Percentiles rank a stretch among this genome's conserved stretches.
Conservation (phyloP, 2,888 invertebrate species). For the Chrysomela aeneicollis region DNA sequence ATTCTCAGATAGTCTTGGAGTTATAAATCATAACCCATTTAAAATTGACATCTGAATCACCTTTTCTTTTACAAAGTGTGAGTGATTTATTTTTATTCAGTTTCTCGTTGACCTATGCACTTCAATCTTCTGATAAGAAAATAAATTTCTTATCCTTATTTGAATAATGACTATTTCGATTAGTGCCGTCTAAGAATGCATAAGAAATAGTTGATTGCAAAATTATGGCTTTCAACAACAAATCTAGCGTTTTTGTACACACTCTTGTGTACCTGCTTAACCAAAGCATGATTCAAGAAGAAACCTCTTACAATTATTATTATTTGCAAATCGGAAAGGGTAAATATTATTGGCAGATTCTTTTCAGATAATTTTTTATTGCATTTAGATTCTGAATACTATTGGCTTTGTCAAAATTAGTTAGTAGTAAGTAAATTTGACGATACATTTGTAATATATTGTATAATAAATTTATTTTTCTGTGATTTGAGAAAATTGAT, state of each 20-base stretch:
- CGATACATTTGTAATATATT: no score
- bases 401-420: no score
- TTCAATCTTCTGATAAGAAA: constrained; percentile 11
- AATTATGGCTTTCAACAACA: constrained; percentile 49
- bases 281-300: constrained; percentile 53
- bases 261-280: constrained; percentile 55
- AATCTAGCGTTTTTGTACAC: constrained; percentile 52
- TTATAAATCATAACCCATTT: no score
- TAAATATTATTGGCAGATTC: constrained; percentile 44
- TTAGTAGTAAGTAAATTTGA: no score
- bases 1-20: no score
- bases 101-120: constrained; percentile 12
- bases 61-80: no score
- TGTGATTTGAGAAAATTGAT: no score
- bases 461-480: no score
- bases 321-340: constrained; percentile 59
- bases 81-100: no score
- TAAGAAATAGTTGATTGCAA: constrained; percentile 6
- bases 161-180: background rate
- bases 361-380: no score
- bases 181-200: constrained; percentile 14
- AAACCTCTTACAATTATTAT: constrained; percentile 58
- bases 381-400: no score
- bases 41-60: no score
- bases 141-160: constrained; percentile 11